Percentiles rank a stretch among this genome's conserved stretches.
Conservation (phyloP, 2,888 invertebrate genomes). For the Heteromyza rotundicornis region DNA sequence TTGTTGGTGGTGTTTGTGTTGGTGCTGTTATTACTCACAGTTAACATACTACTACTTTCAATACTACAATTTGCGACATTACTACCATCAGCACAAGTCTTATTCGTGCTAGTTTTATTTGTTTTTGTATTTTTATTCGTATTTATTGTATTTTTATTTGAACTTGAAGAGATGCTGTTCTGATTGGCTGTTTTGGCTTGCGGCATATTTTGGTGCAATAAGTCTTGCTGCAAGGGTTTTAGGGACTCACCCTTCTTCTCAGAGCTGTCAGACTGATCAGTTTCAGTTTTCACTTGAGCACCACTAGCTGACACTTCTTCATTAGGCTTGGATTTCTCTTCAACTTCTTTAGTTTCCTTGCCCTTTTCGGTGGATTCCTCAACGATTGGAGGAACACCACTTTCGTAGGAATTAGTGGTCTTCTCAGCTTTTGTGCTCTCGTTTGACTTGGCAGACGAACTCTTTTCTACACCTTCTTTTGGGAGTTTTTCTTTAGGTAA, state of each 20-base stretch:
- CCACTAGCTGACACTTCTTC: conserved; percentile 10
- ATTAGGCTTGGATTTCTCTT: background rate
- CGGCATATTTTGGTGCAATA: conserved; percentile 64
- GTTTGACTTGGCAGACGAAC: conserved; percentile 16
- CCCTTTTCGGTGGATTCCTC: conserved; percentile 11
- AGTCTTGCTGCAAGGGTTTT: conserved; percentile 72
- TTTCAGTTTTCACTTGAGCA: conserved; percentile 38
- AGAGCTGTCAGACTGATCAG: conserved; percentile 36
- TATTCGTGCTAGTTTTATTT: conserved; percentile 30
- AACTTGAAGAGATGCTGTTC: conserved; percentile 30
- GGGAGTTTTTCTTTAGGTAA: conserved; percentile 20
- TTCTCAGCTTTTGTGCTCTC: conserved; percentile 21
- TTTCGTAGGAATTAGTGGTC: too few species aligned
- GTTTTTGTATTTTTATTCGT: background rate
- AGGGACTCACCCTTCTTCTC: conserved; percentile 75
- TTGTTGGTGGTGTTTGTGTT: conserved; percentile 37
- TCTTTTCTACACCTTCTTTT: conserved; percentile 32
- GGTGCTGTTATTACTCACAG: conserved; percentile 49
- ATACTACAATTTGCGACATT: conserved; percentile 34
- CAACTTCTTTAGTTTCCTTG: conserved; percentile 1
- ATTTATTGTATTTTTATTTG: conserved; percentile 1
- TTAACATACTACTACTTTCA: conserved; percentile 34
- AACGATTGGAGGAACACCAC: background rate
- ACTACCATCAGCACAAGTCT: conserved; percentile 24
- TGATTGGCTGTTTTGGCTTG: conserved; percentile 37